Conservation (phyloP, 1,140 invertebrate species). For the Caenorhabditis latens region DNA sequence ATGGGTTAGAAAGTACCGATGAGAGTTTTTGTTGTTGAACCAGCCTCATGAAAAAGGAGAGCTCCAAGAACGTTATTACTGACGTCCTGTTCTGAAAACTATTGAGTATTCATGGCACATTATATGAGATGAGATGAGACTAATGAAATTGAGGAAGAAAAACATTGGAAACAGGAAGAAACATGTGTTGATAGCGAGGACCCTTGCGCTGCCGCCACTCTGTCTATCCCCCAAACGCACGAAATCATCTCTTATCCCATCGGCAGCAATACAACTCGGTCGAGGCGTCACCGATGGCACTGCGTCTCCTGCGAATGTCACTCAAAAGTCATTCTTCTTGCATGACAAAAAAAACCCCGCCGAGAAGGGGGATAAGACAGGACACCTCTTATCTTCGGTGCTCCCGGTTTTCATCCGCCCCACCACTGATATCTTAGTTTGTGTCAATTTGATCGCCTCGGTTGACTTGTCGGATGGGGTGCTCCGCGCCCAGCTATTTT, state of each 20-base stretch:
- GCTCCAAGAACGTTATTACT: too few species aligned
- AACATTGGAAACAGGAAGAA: constrained; percentile 17
- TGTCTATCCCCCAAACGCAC: not conserved
- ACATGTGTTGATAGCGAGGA: constrained; percentile 50
- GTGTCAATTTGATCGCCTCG: constrained; percentile 47
- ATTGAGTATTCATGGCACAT: not conserved
- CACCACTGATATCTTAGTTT: constrained; percentile 2
- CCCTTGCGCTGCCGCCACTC: not conserved
- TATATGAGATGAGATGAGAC: not conserved
- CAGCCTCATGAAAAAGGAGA: too few species aligned
- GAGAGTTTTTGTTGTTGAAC: too few species aligned
- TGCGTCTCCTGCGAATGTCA: constrained; percentile 50
- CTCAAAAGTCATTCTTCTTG: constrained; percentile 50
- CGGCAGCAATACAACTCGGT: constrained; percentile 32
- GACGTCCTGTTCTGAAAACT: not conserved
- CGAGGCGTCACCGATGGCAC: constrained; percentile 5
- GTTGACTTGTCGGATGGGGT: constrained; percentile 2
- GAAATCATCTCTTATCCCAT: constrained; percentile 48
- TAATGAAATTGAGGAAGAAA: not conserved
- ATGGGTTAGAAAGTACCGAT: not conserved
- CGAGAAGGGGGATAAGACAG: constrained; percentile 19
- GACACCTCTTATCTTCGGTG: constrained; percentile 27
- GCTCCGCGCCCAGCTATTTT: not conserved
- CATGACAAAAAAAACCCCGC: constrained; percentile 37
- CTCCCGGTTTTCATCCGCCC: constrained; percentile 15